phyloP scores from a whole-genome alignment of 2,797 vertebrate genomes.

The Luscinia luscinia region DNA sequence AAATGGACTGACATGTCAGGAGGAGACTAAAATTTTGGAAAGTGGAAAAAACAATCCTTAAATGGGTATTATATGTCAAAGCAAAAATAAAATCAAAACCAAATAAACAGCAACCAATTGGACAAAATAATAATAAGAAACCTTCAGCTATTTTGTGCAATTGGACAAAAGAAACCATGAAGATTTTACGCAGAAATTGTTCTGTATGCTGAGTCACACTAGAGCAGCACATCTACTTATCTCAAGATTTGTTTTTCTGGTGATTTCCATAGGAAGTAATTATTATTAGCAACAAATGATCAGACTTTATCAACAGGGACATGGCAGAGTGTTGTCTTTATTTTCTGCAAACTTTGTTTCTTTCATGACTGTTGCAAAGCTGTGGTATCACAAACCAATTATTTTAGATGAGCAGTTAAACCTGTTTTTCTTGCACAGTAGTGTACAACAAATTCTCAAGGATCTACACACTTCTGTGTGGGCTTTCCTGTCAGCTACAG shows the following conservation, averaged over 20 bases:
- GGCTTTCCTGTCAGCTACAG: neutral
- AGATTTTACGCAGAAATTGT: neutral
- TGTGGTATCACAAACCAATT: neutral
- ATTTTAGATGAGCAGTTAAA: neutral
- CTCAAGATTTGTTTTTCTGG: neutral
- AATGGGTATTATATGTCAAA: neutral
- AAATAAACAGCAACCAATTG: rapidly evolving
- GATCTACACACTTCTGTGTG: neutral
- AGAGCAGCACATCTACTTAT: neutral
- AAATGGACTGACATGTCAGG: neutral
- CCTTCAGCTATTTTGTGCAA: neutral
- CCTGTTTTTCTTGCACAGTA: neutral
- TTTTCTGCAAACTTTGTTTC: neutral
- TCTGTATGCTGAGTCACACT: neutral
- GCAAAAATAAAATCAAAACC: neutral
- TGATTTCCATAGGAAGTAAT: neutral
- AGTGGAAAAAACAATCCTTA: neutral
- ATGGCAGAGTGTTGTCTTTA: neutral
- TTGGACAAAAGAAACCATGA: neutral
- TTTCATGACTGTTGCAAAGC: neutral
- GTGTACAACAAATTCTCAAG: neutral
- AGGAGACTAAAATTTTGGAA: neutral
- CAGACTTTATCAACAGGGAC: neutral
- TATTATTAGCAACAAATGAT: neutral
- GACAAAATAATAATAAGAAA: neutral